Evolutionary conservation across 2,113 vertebrate genomes (phyloP), one percentile per base, ranked within the genome.

Genomic region (Malaclemys terrapin): DNA sequence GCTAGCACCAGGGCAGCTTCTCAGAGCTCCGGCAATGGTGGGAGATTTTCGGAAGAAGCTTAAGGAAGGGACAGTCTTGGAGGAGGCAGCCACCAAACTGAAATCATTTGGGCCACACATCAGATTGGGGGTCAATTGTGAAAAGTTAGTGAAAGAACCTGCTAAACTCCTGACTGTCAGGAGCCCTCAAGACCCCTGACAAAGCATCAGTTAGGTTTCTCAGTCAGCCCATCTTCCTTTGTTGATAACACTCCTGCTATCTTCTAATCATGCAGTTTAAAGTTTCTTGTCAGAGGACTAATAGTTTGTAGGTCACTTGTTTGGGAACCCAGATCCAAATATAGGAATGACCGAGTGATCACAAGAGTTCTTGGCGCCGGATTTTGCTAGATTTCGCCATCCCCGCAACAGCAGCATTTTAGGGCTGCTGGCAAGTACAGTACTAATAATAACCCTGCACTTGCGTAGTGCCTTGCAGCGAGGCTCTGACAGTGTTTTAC

Each of bases 331-430:
- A 69, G 62, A 69, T 20, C n/a, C 19, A 8, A 17, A 38, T 27
- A 38, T 49, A 31, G 85, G 38, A 83, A 50, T 1, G 14, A 25
- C 47, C 4, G 0, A 78, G 49, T 38, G 56, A 13, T 12, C 42
- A 47, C 59, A 38, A 45, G 78, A 13, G 25, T 72, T 47, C 81
- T 8, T 8, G 62, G 6, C 59, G 20, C 17, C 29, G 50, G 42
- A 20, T 8, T 45, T 50, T 8, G 3, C n/a, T n/a, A 17, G 81
- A 1, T 31, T 85, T n/a, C 0, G 1, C 12, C 52, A 85, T 88
- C 38, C 16, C 50, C 0, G 0, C 16, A 2, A 29, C 10, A 72
- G n/a, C n/a, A 5, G 0, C 22, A 54, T 14, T 78, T 54, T 78
- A 54, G 72, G 24, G 12, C 12, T 13, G 22, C 49, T 84, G 31